Conservation (phyloP, 2,888 invertebrate species). For the Acanthopleura granulata region DNA sequence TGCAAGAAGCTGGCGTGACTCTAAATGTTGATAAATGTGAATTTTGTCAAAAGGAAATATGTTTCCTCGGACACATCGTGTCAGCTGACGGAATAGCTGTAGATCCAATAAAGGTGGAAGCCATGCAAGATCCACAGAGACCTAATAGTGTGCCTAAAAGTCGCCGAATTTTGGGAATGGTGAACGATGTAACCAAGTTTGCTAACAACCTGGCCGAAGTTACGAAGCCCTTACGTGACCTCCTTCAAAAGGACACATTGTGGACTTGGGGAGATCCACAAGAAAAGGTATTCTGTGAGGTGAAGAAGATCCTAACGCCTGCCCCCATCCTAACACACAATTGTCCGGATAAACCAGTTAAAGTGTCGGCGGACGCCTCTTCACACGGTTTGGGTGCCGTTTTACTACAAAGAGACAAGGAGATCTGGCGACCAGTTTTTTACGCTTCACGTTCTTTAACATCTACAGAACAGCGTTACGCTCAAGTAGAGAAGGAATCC, state of each 20-base stretch:
- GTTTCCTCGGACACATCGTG: no score
- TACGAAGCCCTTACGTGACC: slow-evolving; percentile 28
- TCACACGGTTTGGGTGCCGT: slow-evolving; percentile 59
- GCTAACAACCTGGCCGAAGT: slow-evolving; percentile 23
- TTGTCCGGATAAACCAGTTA: slow-evolving; percentile 40
- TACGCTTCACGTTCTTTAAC: slow-evolving; percentile 62
- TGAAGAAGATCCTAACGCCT: slow-evolving; percentile 50
- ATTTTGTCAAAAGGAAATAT: no score
- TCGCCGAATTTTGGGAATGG: slow-evolving; percentile 31
- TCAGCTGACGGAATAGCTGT: no score
- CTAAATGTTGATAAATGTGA: no score
- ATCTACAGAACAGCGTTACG: slow-evolving; percentile 57
- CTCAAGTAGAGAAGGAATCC: slow-evolving; percentile 67
- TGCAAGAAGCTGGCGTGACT: no score
- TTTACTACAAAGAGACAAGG: slow-evolving; percentile 46
- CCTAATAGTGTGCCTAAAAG: no score
- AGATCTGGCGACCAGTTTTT: slow-evolving; percentile 51
- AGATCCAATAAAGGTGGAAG: neutral
- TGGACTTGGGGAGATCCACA: slow-evolving; percentile 33
- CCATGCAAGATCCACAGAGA: no score
- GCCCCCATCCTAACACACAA: slow-evolving; percentile 56
- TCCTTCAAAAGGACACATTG: slow-evolving; percentile 24
- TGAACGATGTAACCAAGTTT: slow-evolving; percentile 34
- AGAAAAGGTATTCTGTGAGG: slow-evolving; percentile 41
- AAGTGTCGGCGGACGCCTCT: slow-evolving; percentile 58